A percentile compares a stretch with the other conserved stretches of the same genome.
Conservation (phyloP, 2,113 vertebrate species). For the Poeciliopsis retropinna region DNA sequence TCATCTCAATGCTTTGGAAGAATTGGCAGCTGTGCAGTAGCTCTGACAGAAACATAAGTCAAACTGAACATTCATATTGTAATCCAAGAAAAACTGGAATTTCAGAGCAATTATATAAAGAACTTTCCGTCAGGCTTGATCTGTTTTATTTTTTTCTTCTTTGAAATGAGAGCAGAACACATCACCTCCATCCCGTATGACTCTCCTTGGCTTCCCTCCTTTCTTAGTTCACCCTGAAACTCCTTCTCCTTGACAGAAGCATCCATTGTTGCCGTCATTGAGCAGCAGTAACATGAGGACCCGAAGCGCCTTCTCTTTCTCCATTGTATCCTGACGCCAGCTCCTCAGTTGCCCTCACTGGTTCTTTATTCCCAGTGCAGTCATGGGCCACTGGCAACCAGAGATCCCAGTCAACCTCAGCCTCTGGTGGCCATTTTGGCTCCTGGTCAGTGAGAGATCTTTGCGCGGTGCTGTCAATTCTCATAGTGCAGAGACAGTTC, state of each 20-base stretch:
- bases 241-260: slow-evolving; percentile 65
- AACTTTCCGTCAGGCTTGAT: neutral
- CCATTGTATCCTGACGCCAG: slow-evolving; percentile 59
- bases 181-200: slow-evolving; percentile 2
- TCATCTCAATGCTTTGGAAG: neutral
- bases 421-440: slow-evolving; percentile 63
- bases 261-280: slow-evolving; percentile 64
- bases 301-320: slow-evolving; percentile 60
- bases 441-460: slow-evolving; percentile 52
- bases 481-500: slow-evolving; percentile 16
- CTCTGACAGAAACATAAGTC: neutral
- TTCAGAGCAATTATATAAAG: neutral
- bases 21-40: neutral
- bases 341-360: slow-evolving; percentile 54
- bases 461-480: slow-evolving; percentile 21
- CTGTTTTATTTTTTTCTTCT: neutral
- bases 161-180: neutral
- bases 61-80: neutral
- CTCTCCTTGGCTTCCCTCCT: slow-evolving; percentile 26
- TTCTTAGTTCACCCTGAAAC: slow-evolving; percentile 18
- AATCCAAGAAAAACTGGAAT: neutral
- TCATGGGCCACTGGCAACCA: slow-evolving; percentile 68
- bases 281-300: slow-evolving; percentile 70
- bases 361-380: slow-evolving; percentile 60
- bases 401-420: slow-evolving; percentile 66